Evolutionary conservation across 2,888 invertebrate genomes (phyloP).

Genomic region (Ellobium chinense): DNA sequence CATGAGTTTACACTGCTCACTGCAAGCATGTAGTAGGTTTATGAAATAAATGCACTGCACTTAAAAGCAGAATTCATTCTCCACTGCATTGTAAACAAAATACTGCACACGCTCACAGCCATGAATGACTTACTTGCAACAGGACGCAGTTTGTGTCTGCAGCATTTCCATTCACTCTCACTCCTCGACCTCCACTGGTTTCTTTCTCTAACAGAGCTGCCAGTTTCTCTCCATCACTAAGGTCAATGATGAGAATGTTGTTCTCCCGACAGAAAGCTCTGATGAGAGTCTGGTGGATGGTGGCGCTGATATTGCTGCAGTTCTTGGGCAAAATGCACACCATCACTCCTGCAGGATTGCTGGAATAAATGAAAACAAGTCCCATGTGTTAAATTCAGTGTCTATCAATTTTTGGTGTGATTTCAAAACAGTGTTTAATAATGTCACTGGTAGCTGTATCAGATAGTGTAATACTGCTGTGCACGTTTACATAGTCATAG

Average conservation of each 20-base stretch:
- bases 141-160: conserved; percentile 24
- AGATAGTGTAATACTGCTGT: too few relatives aligned
- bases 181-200: not conserved
- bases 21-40: too few relatives aligned
- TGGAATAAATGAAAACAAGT: conserved; percentile 1
- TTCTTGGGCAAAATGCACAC: conserved; percentile 33
- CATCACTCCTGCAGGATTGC: conserved; percentile 31
- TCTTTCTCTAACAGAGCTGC: not conserved
- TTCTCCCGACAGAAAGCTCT: conserved; percentile 42
- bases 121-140: conserved; percentile 18
- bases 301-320: conserved; percentile 18
- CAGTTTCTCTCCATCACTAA: conserved; percentile 6
- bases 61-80: too few relatives aligned
- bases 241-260: conserved; percentile 23
- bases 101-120: not conserved
- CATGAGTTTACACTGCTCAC: too few relatives aligned
- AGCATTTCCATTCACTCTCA: not conserved
- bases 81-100: too few relatives aligned
- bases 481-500: too few relatives aligned
- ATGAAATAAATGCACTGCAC: too few relatives aligned
- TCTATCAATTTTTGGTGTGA: too few relatives aligned
- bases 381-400: not conserved
- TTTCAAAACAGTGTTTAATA: too few relatives aligned
- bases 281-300: conserved; percentile 41
- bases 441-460: too few relatives aligned